A percentile compares a stretch with the other conserved stretches of the same genome.
Evolutionary conservation across 2,797 vertebrate species (phyloP).

Genomic region (Ctenopoma kingsleyae): DNA sequence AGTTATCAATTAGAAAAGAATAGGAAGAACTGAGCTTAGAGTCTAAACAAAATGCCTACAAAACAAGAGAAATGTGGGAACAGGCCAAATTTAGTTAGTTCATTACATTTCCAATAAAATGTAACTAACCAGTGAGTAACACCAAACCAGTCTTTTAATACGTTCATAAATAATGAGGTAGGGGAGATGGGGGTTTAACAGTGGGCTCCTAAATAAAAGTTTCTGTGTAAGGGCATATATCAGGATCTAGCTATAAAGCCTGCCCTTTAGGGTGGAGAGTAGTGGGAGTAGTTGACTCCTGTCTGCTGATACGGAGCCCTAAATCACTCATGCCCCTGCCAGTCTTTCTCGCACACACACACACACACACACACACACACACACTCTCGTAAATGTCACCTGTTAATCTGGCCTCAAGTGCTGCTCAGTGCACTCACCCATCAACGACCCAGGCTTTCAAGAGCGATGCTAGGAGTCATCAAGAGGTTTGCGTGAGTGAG

Average conservation of each 20-base stretch:
- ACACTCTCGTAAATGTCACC: conserved; percentile 84
- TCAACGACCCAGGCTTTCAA: conserved; percentile 56
- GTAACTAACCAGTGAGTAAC: conserved; percentile 77
- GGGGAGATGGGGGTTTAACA: conserved; percentile 68
- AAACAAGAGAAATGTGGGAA: conserved; percentile 41
- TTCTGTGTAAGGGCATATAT: conserved; percentile 79
- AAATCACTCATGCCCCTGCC: conserved; percentile 85
- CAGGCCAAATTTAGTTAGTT: conserved; percentile 57
- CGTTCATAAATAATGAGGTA: conserved; percentile 80
- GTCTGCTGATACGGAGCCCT: conserved; percentile 81
- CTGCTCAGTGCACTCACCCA: conserved; percentile 74
- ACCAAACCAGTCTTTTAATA: conserved; percentile 79
- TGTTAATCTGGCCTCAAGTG: conserved; percentile 85
- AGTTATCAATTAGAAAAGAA: conserved; percentile 14
- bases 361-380: conserved; percentile 58
- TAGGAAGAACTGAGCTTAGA: not conserved
- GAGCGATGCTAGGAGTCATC: conserved; percentile 46
- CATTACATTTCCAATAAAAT: conserved; percentile 73
- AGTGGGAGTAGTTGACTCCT: conserved; percentile 86
- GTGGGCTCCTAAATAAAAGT: conserved; percentile 84
- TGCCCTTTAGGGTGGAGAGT: conserved; percentile 84
- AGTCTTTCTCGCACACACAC: conserved; percentile 69
- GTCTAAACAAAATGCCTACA: conserved; percentile 2
- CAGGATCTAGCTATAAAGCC: conserved; percentile 82
- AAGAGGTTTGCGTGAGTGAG: conserved; percentile 15